Conservation (phyloP, 2,113 vertebrate species). For the Festucalex cinctus region DNA sequence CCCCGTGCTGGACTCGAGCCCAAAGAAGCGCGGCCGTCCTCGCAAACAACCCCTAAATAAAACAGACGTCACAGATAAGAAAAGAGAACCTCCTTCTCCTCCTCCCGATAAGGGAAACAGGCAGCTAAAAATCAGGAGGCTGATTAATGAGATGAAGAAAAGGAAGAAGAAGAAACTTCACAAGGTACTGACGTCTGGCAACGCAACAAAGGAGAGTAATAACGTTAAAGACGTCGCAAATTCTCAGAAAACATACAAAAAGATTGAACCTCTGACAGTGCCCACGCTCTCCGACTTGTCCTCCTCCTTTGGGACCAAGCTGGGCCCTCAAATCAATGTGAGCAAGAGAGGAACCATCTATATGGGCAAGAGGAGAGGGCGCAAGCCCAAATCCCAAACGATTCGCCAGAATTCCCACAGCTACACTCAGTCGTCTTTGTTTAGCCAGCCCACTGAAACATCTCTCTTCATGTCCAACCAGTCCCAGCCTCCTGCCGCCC, state of each 20-base stretch:
- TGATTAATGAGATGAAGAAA: slow-evolving; percentile 95
- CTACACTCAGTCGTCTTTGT: slow-evolving; percentile 58
- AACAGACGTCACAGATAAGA: slow-evolving; percentile 61
- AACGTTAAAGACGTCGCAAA: slow-evolving; percentile 29
- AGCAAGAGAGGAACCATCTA: slow-evolving; percentile 99
- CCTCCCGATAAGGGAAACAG: slow-evolving; percentile 77
- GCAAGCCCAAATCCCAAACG: slow-evolving; percentile 85
- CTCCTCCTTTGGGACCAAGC: slow-evolving; percentile 86
- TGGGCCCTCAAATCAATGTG: slow-evolving; percentile 96
- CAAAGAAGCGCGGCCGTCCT: slow-evolving; percentile 88
- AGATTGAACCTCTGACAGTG: slow-evolving; percentile 79
- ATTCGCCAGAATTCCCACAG: slow-evolving; percentile 26
- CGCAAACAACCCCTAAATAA: slow-evolving; percentile 78
- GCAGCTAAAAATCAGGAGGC: slow-evolving; percentile 86
- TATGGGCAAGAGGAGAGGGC: slow-evolving; percentile 94
- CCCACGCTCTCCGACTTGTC: slow-evolving; percentile 86
- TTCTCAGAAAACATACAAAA: slow-evolving; percentile 50
- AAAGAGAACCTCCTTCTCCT: slow-evolving; percentile 68
- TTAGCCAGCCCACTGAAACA: slow-evolving; percentile 72
- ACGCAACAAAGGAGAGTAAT: slow-evolving; percentile 36
- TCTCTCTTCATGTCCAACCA: slow-evolving; percentile 69
- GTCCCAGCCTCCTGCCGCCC: slow-evolving; percentile 68
- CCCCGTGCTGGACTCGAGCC: slow-evolving; percentile 78
- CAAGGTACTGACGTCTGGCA: slow-evolving; percentile 78
- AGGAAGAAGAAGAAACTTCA: slow-evolving; percentile 91